phyloP scores from a whole-genome alignment of 2,888 invertebrate genomes.

The Drosophila robusta region DNA sequence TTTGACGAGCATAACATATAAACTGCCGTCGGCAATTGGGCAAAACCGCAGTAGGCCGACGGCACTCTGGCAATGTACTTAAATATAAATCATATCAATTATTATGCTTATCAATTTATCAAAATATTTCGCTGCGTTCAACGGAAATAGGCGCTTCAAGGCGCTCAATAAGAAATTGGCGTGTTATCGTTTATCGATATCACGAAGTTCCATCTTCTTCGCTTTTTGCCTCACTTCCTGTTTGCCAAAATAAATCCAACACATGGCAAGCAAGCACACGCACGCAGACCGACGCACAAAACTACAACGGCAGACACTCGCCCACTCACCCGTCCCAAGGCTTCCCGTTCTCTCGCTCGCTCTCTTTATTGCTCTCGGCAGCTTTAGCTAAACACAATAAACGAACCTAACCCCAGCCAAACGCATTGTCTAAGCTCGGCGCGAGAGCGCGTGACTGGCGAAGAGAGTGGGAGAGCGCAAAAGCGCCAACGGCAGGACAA shows the following conservation, averaged over 20 bases:
- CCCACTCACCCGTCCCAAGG: neutral
- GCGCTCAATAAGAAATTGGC: neutral
- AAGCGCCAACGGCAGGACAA: conserved; percentile 40
- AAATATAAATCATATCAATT: neutral
- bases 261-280: conserved; percentile 28
- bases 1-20: neutral
- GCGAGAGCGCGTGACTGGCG: conserved; percentile 24
- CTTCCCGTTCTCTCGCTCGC: neutral
- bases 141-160: too few species aligned
- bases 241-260: conserved; percentile 45
- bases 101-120: neutral
- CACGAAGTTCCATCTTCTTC: neutral
- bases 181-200: conserved; percentile 40
- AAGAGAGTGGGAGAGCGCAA: conserved; percentile 21
- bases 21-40: conserved; percentile 40
- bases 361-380: neutral
- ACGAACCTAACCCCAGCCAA: conserved; percentile 53
- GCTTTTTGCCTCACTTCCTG: conserved; percentile 36
- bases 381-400: conserved; percentile 29
- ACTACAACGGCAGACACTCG: conserved; percentile 38
- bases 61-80: conserved; percentile 11
- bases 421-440: conserved; percentile 70
- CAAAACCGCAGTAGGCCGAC: conserved; percentile 30
- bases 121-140: neutral
- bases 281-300: neutral